phyloP scores from a whole-genome alignment of 2,888 invertebrate species.

The Zhuqinia jingwanae region DNA sequence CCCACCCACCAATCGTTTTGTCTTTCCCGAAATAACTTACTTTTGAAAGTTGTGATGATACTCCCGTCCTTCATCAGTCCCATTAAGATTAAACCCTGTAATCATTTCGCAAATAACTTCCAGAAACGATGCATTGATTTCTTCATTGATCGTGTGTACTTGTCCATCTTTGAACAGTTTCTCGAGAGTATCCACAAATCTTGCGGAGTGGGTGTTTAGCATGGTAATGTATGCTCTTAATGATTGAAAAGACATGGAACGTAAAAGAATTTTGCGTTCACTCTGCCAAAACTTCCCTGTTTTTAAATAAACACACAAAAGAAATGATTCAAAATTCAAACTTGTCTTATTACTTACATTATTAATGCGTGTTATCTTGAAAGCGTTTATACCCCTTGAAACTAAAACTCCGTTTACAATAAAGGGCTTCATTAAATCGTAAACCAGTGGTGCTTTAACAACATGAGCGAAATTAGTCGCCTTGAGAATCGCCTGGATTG shows the following conservation, averaged over 20 bases:
- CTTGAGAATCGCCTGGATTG: background rate
- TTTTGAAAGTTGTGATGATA: slow-evolving; percentile 47
- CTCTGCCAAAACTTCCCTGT: slow-evolving; percentile 41
- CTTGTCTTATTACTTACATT: too few species aligned
- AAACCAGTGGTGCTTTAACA: slow-evolving; percentile 19
- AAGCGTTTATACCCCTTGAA: slow-evolving; percentile 2
- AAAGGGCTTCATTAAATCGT: slow-evolving; percentile 36
- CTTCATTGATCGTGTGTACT: slow-evolving; percentile 27
- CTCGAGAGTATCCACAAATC: background rate
- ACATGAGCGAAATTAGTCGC: background rate
- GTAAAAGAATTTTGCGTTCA: slow-evolving; percentile 14
- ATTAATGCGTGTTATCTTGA: too few species aligned
- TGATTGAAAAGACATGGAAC: background rate
- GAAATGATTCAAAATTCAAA: too few species aligned
- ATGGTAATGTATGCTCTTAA: slow-evolving; percentile 6
- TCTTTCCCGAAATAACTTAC: background rate
- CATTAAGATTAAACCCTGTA: slow-evolving; percentile 23
- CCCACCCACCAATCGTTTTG: too few species aligned
- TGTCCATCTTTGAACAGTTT: slow-evolving; percentile 33
- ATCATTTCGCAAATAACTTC: slow-evolving; percentile 53
- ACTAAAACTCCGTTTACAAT: slow-evolving; percentile 42
- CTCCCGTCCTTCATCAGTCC: background rate
- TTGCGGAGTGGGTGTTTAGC: slow-evolving; percentile 2
- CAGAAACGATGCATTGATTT: slow-evolving; percentile 38
- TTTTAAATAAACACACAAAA: too few species aligned